Conservation (phyloP, 2,797 vertebrate species). For the Phrynocephalus guinanensis region DNA sequence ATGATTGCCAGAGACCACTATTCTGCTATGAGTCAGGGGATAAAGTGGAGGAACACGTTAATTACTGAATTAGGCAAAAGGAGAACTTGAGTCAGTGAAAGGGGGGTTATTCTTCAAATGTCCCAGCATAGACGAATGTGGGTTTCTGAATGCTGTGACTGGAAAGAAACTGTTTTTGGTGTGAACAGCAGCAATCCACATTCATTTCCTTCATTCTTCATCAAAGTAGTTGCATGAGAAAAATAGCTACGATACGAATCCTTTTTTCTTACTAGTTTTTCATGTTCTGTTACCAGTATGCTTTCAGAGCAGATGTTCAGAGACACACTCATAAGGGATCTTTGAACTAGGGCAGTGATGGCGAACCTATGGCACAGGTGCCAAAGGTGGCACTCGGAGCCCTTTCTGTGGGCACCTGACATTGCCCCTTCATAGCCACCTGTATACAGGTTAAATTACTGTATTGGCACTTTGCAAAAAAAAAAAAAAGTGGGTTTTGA, state of each 20-base stretch:
- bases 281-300: not conserved
- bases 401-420: no score
- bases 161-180: not conserved
- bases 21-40: constrained; percentile 53
- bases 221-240: not conserved
- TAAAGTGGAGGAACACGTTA: constrained; percentile 12
- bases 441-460: no score
- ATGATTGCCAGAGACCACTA: constrained; percentile 33
- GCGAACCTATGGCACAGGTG: no score
- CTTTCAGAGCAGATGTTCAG: no score
- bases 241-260: not conserved
- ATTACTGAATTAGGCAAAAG: constrained; percentile 39
- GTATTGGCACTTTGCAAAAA: no score
- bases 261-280: not conserved
- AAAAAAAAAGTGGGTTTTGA: no score
- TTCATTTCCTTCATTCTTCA: accelerated
- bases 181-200: not conserved
- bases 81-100: constrained; percentile 54
- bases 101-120: constrained; percentile 53
- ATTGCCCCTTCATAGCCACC: no score
- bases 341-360: no score
- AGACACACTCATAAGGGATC: no score
- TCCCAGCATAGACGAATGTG: not conserved
- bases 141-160: not conserved
- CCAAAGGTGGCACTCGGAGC: no score